Base-by-base conservation (phyloP, 1,140 invertebrate genomes). In the Pogonus chalceus region DNA sequence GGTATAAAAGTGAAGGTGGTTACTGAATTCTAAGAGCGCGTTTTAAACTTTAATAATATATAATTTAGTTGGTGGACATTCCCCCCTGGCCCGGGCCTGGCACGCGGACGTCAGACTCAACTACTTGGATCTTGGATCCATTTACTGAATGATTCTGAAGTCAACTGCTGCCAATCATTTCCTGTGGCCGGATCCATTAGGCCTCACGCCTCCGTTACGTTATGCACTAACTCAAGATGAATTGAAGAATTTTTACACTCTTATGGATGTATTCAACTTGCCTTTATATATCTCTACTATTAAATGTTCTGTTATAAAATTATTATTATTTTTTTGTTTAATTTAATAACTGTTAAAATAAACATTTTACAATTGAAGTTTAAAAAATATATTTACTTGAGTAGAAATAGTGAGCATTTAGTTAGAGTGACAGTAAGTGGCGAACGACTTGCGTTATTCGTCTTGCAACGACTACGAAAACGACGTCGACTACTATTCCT, bases 41-140 rank as follows among this genome's bases (percentile, higher is more conserved):
- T 43, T 43, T 43, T 43, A 43, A 43, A 43, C 18, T 43, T 43
- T 43, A 43, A 43, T 43, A 43, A 43, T 43, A 43, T 43, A 43
- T 43, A 43, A 43, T 43, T 43, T 43, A 43, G 7, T 4, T 31
- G 14, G 26, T 31, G 26, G 14, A 31, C 26, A 14, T 31, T 16
- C 9, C 37, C 37, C 37, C 37, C 4, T 43, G 18, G 37, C 18
- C 9, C 37, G 37, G 37, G 9, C 18, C 37, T 43, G 37, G 9
- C 7, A 31, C 14, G n/a, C n/a, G n/a, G n/a, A n/a, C n/a, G n/a
- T n/a, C n/a, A n/a, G n/a, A n/a, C n/a, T n/a, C n/a, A n/a, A n/a
- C n/a, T n/a, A n/a, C 26, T 7, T 14, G 26, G 26, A 14, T 14
- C 26, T 7, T 43, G 18, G 18, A 43, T 18, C 37, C 37, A 43